A percentile compares a stretch with the other conserved stretches of the same genome.
Conservation (phyloP, 2,113 vertebrate species). For the Gambusia holbrooki region DNA sequence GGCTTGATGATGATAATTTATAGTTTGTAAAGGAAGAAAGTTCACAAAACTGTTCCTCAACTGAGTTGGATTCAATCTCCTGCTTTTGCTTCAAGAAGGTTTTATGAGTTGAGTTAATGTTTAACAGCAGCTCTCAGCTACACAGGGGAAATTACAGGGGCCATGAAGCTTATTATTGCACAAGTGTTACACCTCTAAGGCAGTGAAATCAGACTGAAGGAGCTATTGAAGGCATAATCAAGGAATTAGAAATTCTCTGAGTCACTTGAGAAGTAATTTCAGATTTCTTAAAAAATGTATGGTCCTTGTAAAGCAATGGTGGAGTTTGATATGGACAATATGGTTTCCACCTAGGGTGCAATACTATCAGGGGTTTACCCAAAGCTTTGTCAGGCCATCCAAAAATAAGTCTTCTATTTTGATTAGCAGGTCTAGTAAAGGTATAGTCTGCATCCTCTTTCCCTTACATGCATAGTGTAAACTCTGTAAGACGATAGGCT, state of each 20-base stretch:
- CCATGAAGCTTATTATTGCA: slow-evolving; percentile 59
- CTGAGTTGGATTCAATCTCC: not conserved
- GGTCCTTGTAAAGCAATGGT: too few species aligned
- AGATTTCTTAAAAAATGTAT: too few species aligned
- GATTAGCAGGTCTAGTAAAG: too few species aligned
- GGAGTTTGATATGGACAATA: too few species aligned
- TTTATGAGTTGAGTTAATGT: not conserved
- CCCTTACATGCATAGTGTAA: too few species aligned
- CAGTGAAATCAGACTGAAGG: slow-evolving; percentile 43
- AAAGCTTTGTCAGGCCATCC: too few species aligned
- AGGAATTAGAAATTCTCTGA: slow-evolving; percentile 54
- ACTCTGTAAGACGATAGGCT: too few species aligned
- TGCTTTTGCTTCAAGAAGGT: not conserved
- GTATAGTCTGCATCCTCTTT: too few species aligned
- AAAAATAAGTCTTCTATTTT: too few species aligned
- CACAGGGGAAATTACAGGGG: slow-evolving; percentile 28
- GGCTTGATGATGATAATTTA: not conserved
- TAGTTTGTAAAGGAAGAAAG: not conserved
- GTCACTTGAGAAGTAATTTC: not conserved
- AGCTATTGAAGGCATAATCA: slow-evolving; percentile 48
- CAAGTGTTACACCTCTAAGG: slow-evolving; percentile 37
- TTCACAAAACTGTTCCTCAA: not conserved
- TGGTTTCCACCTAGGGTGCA: not conserved
- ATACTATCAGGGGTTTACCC: too few species aligned
- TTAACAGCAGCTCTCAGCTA: slow-evolving; percentile 18